phyloP scores from a whole-genome alignment of 1,140 invertebrate genomes.

The Palaemon carinicauda region DNA sequence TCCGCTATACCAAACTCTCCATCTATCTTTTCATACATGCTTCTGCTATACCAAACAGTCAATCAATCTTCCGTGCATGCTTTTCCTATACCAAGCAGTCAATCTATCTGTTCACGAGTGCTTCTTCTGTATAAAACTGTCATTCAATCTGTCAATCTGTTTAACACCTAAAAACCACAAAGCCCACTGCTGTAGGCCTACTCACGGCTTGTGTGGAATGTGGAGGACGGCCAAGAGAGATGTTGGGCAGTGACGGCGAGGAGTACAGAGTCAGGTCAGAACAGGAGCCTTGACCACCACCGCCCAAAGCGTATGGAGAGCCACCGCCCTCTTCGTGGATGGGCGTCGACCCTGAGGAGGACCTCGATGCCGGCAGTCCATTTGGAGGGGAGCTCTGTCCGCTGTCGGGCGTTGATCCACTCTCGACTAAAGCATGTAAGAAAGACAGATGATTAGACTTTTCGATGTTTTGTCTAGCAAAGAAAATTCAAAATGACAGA shows the following conservation, averaged over 20 bases:
- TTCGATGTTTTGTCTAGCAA: no score
- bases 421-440: slow-evolving; percentile 62
- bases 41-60: no score
- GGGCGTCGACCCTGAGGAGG: slow-evolving; percentile 72
- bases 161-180: no score
- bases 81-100: not conserved
- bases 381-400: slow-evolving; percentile 83
- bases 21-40: no score
- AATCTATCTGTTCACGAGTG: no score
- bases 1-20: not conserved
- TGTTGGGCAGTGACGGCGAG: slow-evolving; percentile 95
- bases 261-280: slow-evolving; percentile 83
- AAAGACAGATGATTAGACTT: slow-evolving; percentile 65
- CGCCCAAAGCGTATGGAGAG: slow-evolving; percentile 68
- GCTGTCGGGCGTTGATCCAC: slow-evolving; percentile 79
- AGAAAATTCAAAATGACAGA: no score
- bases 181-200: not conserved
- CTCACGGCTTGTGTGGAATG: slow-evolving; percentile 62
- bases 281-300: slow-evolving; percentile 69
- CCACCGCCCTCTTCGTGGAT: slow-evolving; percentile 76
- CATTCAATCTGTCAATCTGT: no score
- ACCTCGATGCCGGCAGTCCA: slow-evolving; percentile 70
- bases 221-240: slow-evolving; percentile 87
- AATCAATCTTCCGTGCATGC: no score
- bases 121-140: not conserved